Conservation (phyloP, 2,797 vertebrate genomes). For the Crenichthys baileyi region DNA sequence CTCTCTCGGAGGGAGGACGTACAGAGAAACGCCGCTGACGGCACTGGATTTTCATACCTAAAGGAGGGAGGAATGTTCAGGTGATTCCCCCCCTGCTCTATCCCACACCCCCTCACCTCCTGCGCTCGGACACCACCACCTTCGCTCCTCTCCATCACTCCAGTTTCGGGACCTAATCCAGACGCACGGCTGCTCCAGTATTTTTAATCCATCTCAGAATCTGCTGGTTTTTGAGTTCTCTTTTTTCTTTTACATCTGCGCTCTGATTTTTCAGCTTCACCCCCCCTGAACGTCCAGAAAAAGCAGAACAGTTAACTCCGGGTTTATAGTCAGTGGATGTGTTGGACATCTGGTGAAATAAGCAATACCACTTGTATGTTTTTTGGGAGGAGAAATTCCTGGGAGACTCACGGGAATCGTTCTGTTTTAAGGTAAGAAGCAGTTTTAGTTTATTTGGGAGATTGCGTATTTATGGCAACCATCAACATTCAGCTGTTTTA, state of each 20-base stretch:
- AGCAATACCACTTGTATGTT: slow-evolving; percentile 47
- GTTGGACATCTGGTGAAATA: slow-evolving; percentile 56
- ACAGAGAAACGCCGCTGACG: slow-evolving; percentile 42
- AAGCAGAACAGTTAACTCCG: slow-evolving; percentile 24
- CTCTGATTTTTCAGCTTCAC: slow-evolving; percentile 20
- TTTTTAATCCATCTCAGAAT: slow-evolving; percentile 1
- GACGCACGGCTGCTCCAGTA: slow-evolving; percentile 20
- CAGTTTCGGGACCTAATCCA: slow-evolving; percentile 43
- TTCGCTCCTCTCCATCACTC: slow-evolving; percentile 31
- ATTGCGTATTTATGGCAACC: neutral
- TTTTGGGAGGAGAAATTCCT: slow-evolving; percentile 30
- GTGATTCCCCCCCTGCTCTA: slow-evolving; percentile 45
- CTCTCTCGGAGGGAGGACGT: slow-evolving; percentile 69
- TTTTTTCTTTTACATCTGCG: slow-evolving; percentile 13
- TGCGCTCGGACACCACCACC: slow-evolving; percentile 19
- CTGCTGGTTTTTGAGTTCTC: neutral
- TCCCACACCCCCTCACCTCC: slow-evolving; percentile 1
- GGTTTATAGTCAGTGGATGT: slow-evolving; percentile 60
- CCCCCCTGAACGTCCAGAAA: slow-evolving; percentile 9
- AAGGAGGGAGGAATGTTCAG: slow-evolving; percentile 58
- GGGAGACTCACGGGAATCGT: slow-evolving; percentile 44
- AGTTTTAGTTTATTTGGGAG: neutral
- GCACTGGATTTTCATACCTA: slow-evolving; percentile 50
- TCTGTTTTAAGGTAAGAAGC: slow-evolving; percentile 59
- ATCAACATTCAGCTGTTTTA: slow-evolving; percentile 4